These are phyloP conservation scores for Dendrolimus houi DNA, from an alignment of 2,888 invertebrate genomes.

Conservation along the genomic window DNA sequence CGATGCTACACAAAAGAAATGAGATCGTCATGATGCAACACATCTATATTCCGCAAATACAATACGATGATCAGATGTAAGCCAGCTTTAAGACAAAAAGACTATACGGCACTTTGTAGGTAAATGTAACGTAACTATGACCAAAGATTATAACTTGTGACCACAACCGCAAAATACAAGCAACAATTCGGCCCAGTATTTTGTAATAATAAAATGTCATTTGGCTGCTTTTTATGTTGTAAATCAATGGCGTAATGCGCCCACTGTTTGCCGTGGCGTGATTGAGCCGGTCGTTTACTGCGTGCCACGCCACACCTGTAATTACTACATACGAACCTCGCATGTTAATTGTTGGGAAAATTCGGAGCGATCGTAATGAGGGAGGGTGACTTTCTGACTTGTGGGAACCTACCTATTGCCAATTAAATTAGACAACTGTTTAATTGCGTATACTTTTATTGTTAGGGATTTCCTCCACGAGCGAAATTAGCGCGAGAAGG, in stretches of 20 bases:
- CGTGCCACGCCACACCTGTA: constrained; percentile 42
- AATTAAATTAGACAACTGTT: constrained; percentile 72
- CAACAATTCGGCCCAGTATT: too few species aligned
- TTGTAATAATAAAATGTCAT: too few species aligned
- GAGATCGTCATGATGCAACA: too few species aligned
- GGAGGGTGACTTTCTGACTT: constrained; percentile 64
- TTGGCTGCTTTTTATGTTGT: constrained; percentile 2
- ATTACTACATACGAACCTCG: constrained; percentile 40
- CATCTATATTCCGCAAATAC: too few species aligned
- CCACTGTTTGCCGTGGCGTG: constrained; percentile 26
- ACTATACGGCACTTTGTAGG: too few species aligned
- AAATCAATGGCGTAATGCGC: constrained; percentile 20
- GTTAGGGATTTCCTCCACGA: neutral
- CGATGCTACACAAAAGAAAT: too few species aligned
- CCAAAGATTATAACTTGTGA: too few species aligned
- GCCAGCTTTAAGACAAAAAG: too few species aligned
- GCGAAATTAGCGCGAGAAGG: constrained; percentile 2
- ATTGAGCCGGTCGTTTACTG: constrained; percentile 41
- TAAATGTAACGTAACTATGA: too few species aligned
- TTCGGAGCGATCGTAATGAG: constrained; percentile 41
- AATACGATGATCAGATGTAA: too few species aligned
- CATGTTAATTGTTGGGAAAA: constrained; percentile 68
- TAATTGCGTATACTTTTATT: constrained; percentile 46
- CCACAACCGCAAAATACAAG: too few species aligned
- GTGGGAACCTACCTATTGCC: constrained; percentile 71